A percentile compares a stretch with the other conserved stretches of the same genome.
phyloP scores from a whole-genome alignment of 1,140 invertebrate genomes.

The Drosophila busckii region DNA sequence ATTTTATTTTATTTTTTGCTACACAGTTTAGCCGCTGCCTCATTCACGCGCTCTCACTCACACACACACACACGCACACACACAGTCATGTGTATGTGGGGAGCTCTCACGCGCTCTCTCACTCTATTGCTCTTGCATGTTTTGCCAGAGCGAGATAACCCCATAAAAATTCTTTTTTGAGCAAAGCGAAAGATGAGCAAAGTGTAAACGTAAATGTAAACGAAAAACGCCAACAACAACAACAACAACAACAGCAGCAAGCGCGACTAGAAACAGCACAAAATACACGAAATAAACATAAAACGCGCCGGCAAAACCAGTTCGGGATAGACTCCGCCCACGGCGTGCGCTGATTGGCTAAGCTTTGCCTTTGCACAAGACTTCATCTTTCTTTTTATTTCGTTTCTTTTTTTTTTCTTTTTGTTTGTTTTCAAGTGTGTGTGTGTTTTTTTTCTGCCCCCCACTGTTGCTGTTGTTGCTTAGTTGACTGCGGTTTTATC shows the following conservation, averaged over 20 bases:
- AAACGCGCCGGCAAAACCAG: conserved; percentile 72
- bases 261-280: no score
- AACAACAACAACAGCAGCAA: conserved; percentile 41
- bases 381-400: conserved; percentile 68
- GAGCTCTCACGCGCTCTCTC: conserved; percentile 25
- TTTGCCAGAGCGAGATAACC: conserved; percentile 76
- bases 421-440: conserved; percentile 36
- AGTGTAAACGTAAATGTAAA: conserved; percentile 72
- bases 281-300: conserved; percentile 65
- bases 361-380: conserved; percentile 61
- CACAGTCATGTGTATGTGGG: conserved; percentile 6
- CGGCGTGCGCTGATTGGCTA: conserved; percentile 74
- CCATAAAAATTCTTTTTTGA: conserved; percentile 61
- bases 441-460: conserved; percentile 16
- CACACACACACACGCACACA: conserved; percentile 4
- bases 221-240: conserved; percentile 50
- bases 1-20: no score
- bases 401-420: conserved; percentile 32
- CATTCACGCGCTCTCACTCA: conserved; percentile 3
- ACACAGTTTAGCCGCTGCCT: not conserved
- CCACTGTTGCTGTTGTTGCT: conserved; percentile 19
- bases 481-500: conserved; percentile 47
- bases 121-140: conserved; percentile 38
- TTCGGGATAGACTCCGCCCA: conserved; percentile 76
- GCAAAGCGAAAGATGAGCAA: conserved; percentile 74